Conservation (phyloP, 2,888 invertebrate species). For the Drosophila ustulata region DNA sequence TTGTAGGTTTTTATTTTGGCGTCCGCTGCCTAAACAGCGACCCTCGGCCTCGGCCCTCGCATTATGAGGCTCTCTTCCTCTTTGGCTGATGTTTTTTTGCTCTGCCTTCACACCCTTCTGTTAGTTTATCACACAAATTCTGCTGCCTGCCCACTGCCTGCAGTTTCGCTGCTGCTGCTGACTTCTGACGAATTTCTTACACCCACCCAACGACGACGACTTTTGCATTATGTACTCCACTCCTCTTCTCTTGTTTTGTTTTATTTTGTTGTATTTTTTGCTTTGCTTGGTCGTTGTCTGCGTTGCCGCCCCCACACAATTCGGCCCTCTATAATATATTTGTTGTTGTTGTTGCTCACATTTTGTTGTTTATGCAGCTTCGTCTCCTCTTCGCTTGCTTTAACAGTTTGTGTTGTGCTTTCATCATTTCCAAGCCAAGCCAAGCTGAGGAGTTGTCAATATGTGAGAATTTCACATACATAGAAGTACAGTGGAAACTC, state of each 20-base stretch:
- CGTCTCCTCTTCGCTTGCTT: constrained; percentile 57
- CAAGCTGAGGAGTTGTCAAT: constrained; percentile 49
- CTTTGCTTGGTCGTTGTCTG: constrained; percentile 43
- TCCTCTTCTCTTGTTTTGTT: constrained; percentile 13
- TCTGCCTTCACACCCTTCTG: constrained; percentile 64
- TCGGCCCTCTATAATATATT: constrained; percentile 53
- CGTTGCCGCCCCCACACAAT: constrained; percentile 73
- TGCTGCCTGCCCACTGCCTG: constrained; percentile 46
- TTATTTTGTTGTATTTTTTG: constrained; percentile 19
- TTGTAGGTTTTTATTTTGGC: constrained; percentile 74
- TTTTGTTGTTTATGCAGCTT: constrained; percentile 43
- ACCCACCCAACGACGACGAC: constrained; percentile 67
- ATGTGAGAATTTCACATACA: neutral
- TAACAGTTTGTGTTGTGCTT: constrained; percentile 54
- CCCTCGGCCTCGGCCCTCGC: constrained; percentile 48
- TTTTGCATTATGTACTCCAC: constrained; percentile 57
- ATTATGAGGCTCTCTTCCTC: constrained; percentile 32
- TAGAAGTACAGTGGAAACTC: neutral
- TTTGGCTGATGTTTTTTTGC: constrained; percentile 22
- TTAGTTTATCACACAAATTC: constrained; percentile 65
- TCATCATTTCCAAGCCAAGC: constrained; percentile 44
- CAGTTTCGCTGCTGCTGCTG: constrained; percentile 34
- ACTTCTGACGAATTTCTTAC: constrained; percentile 76
- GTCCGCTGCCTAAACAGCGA: constrained; percentile 56
- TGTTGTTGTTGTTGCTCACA: constrained; percentile 31